Evolutionary conservation across 35 echinoderm and acorn worm genomes (phyloP), one percentile per base, ranked within the genome.

Genomic region (Heliocidaris tuberculata): DNA sequence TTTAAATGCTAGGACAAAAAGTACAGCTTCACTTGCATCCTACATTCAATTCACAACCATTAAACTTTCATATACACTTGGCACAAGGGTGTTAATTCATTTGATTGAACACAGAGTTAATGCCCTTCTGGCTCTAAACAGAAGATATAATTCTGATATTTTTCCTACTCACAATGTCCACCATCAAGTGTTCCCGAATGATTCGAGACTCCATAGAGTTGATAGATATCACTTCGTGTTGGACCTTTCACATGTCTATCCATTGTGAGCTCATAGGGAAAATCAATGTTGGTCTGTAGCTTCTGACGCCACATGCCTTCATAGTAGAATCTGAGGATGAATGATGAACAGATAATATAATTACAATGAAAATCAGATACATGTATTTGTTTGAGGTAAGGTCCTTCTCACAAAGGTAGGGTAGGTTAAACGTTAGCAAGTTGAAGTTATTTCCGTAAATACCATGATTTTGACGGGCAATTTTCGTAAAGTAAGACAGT

Each of bases 221-320:
- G 60, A 70, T 99, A 99, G 1, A 47, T 24, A 1, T 17, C 31
- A 27, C 16, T 87, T 30, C 10, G 48, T 86, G 60, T 78, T 24
- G 96, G 94, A 49, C 96, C 95, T 2, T 48, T 94, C 31, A 92
- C 94, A 31, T 92, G 95, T 52, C 30, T 35, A 49, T 24, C 88
- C 96, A 99, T 95, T 42, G 97, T 96, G 50, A 99, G 71, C n/a
- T 85, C 93, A 59, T 32, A 85, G 32, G 96, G 98, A 90, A 95
- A 99, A 85, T 97, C 98, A 2, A 99, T 94, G 78, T 96, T 94
- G 7, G 98, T 99, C 89, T 97, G 95, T 12, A 99, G 86, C 90
- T 99, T 99, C 88, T 99, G 98, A 17, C 98, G 85, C 98, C 98
- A 99, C 94, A 97, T 96, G 7, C 98, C 98, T 90, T 99, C 98